Evolutionary conservation across 2,113 vertebrate species (phyloP).

Genomic region (Gobio gobio): DNA sequence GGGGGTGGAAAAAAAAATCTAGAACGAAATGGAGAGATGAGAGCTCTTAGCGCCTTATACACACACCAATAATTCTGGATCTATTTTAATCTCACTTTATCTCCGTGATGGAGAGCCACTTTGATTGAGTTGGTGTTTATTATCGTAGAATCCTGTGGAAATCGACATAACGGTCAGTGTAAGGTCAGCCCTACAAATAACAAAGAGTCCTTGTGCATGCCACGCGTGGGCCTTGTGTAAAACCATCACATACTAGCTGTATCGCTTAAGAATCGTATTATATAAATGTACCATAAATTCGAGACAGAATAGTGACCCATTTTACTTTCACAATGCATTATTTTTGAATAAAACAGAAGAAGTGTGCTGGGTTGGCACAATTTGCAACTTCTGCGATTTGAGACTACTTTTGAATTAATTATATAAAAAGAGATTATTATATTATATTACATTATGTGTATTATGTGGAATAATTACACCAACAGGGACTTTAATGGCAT

Average conservation of each 20-base stretch:
- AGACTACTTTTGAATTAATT: too few relatives aligned
- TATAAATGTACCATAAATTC: conserved; percentile 2
- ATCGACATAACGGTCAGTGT: neutral
- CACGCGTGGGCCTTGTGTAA: conserved; percentile 4
- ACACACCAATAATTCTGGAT: conserved; percentile 45
- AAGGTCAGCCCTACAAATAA: conserved; percentile 27
- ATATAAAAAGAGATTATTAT: too few relatives aligned
- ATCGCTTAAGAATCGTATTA: neutral
- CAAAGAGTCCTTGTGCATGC: conserved; percentile 23
- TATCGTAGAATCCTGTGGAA: conserved; percentile 24
- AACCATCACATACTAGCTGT: neutral
- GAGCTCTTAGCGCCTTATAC: conserved; percentile 40
- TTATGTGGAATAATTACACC: too few relatives aligned
- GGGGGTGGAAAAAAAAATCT: conserved; percentile 27
- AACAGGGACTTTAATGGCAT: too few relatives aligned
- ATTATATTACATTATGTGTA: too few relatives aligned
- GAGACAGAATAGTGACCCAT: neutral
- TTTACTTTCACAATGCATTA: neutral
- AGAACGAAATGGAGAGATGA: conserved; percentile 28
- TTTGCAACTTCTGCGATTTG: neutral
- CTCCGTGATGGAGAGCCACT: conserved; percentile 31
- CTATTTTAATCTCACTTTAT: conserved; percentile 48
- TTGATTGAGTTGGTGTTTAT: conserved; percentile 36
- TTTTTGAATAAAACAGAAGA: neutral
- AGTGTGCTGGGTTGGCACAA: neutral